phyloP scores from a whole-genome alignment of 1,140 invertebrate genomes.

The Eumeta japonica region DNA sequence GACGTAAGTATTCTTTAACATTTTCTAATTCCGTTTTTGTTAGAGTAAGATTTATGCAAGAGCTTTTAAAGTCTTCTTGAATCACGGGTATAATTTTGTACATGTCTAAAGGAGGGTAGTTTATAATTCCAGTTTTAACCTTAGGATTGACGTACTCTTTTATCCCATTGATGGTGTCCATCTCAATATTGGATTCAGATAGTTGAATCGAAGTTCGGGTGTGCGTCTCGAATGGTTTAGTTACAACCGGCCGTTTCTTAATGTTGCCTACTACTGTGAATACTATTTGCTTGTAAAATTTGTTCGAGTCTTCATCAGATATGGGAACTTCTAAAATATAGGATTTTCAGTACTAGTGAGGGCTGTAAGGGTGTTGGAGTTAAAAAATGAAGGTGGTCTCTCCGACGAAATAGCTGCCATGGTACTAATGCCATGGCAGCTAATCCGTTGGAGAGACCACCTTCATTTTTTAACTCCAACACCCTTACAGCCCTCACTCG shows the following conservation, averaged over 20 bases:
- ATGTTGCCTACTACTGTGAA: constrained; percentile 3
- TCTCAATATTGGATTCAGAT: constrained; percentile 2
- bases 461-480: too few relatives aligned
- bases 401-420: not conserved
- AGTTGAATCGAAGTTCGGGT: too few relatives aligned
- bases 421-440: not conserved
- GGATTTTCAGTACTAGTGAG: constrained; percentile 4
- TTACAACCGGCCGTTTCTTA: too few relatives aligned
- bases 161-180: not conserved
- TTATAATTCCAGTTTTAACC: constrained; percentile 2
- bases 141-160: constrained; percentile 3
- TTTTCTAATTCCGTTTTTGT: too few relatives aligned
- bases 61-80: constrained; percentile 3
- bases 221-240: too few relatives aligned
- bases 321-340: constrained; percentile 5
- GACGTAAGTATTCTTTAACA: too few relatives aligned
- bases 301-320: constrained; percentile 2
- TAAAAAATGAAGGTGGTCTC: too few relatives aligned
- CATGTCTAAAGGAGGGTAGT: constrained; percentile 2
- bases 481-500: constrained; percentile 2
- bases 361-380: too few relatives aligned
- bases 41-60: not conserved
- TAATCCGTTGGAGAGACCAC: not conserved
- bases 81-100: too few relatives aligned
- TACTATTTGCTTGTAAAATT: constrained; percentile 1